Percentiles rank a stretch among this genome's conserved stretches.
Evolutionary conservation across 2,113 vertebrate genomes (phyloP).

Genomic region (Odocoileus hemionus): DNA sequence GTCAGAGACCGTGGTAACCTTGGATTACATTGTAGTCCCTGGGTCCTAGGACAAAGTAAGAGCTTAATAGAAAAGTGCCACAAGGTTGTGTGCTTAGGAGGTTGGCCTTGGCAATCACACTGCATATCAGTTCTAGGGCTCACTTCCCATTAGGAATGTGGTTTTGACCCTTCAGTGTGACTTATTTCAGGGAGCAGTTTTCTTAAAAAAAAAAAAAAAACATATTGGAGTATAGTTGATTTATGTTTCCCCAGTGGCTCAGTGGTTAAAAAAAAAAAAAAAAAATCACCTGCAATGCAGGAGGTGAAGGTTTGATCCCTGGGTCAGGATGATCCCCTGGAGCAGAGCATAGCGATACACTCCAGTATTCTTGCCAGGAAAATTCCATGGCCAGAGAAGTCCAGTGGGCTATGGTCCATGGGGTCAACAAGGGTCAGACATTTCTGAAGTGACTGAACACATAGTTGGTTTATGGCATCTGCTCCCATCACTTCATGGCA

Average conservation of each 20-base stretch:
- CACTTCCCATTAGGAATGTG: neutral
- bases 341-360: neutral
- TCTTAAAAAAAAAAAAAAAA: neutral
- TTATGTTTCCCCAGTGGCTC: neutral
- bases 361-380: neutral
- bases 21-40: neutral
- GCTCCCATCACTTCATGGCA: neutral
- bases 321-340: neutral
- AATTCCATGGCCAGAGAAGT: neutral
- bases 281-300: neutral
- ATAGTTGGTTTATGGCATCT: neutral
- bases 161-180: neutral
- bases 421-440: neutral
- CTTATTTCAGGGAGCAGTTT: neutral
- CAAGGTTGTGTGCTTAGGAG: neutral
- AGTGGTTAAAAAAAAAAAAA: neutral
- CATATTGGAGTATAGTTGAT: neutral
- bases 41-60: neutral
- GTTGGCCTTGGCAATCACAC: neutral
- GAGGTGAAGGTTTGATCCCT: neutral
- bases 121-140: neutral
- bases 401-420: neutral
- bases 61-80: neutral
- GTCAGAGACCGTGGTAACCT: neutral
- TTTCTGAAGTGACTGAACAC: neutral